These are phyloP conservation scores for Synergus umbraculus DNA, from an alignment of 2,888 invertebrate species.

Conservation along the genomic window DNA sequence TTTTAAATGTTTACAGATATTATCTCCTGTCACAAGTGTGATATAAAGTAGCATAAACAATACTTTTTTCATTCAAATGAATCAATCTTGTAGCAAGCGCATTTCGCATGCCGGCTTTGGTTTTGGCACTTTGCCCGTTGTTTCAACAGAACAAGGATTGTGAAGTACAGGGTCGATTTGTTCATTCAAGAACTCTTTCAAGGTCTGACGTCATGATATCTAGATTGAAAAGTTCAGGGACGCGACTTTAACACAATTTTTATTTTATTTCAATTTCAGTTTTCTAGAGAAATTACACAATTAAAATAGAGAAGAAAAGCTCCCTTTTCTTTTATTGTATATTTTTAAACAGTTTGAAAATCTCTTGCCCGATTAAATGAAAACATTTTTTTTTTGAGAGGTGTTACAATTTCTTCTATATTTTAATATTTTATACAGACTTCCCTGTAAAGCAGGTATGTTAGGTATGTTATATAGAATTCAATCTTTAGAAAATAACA, in stretches of 20 bases:
- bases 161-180: conserved; percentile 8
- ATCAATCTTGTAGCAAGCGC: background rate
- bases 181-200: background rate
- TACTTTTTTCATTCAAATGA: background rate
- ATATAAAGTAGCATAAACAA: conserved; percentile 7
- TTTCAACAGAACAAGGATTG: conserved; percentile 8
- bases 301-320: no score
- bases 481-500: conserved; percentile 14
- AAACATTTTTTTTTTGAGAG: background rate
- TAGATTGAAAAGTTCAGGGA: conserved; percentile 20
- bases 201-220: conserved; percentile 13
- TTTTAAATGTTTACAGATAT: conserved; percentile 5
- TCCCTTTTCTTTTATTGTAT: background rate
- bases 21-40: background rate
- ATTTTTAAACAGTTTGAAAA: background rate
- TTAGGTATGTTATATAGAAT: background rate
- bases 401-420: background rate
- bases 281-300: background rate
- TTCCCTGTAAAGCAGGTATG: conserved; percentile 16
- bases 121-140: conserved; percentile 8
- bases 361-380: background rate
- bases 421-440: background rate
- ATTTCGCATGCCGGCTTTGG: background rate
- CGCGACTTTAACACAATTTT: background rate
- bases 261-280: background rate